Conservation (phyloP, 2,113 vertebrate species). For the Oxyura jamaicensis region DNA sequence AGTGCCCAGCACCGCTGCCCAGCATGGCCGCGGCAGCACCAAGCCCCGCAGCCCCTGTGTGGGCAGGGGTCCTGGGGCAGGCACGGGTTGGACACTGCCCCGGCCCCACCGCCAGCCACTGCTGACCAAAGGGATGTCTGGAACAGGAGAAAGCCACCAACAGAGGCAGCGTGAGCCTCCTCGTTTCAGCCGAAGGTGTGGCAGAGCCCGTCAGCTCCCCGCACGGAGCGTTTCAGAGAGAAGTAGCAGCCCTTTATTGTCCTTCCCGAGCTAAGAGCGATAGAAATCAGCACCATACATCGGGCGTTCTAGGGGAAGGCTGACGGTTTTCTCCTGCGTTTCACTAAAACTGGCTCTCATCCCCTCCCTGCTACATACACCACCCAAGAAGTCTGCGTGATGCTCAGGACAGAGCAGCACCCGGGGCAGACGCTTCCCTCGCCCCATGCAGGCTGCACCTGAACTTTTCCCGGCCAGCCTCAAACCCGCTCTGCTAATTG, state of each 20-base stretch:
- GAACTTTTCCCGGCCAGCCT: constrained; percentile 20
- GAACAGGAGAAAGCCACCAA: neutral
- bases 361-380: neutral
- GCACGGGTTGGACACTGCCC: neutral
- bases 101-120: fast-evolving
- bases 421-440: neutral
- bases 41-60: neutral
- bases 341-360: neutral
- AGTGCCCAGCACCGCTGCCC: too few species aligned
- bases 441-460: neutral
- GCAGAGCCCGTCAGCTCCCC: neutral
- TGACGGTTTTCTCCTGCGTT: neutral
- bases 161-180: neutral
- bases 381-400: neutral
- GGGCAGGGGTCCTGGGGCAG: too few species aligned
- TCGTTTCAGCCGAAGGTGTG: neutral
- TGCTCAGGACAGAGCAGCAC: neutral
- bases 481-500: neutral
- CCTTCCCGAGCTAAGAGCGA: neutral
- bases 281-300: neutral
- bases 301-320: neutral
- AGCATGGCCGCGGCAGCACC: too few species aligned
- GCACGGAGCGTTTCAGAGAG: fast-evolving
- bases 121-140: neutral
- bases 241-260: neutral